Base-by-base conservation (phyloP, 2,888 invertebrate genomes). In the Escarpia spicata region DNA sequence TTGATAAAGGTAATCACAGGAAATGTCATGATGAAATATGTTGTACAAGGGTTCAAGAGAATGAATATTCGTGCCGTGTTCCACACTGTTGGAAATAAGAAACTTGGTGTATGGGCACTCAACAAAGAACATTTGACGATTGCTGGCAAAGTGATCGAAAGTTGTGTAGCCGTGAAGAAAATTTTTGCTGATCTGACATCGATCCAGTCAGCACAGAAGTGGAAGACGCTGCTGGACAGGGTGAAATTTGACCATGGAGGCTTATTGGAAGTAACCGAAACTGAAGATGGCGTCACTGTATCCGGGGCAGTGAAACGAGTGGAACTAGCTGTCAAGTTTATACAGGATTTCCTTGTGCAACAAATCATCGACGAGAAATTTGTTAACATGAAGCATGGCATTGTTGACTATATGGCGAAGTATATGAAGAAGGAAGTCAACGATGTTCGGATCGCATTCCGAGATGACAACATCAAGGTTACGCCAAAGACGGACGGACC, bases 321-420 rank as follows among this genome's bases (percentile, higher is more conserved):
- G 45, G 52, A 93, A n/a, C 58, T 89, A 4, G 43, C 58, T 12
- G 10, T 90, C 43, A 92, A 91, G n/a, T n/a, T 12, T 4, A 60
- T 93, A 31, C n/a, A 60, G 9, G 92, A 90, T 12, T 93, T 92
- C 52, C 52, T 93, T 19, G 43, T 4, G 3, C 19, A 92, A 58
- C 89, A 92, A 15, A 90, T 92, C 58, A 19, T 92, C 43, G 60
- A 52, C 8, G 92, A 93, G 45, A 43, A 93, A 60, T 90, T 90
- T 26, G n/a, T 93, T 1, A 92, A n/a, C 43, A 91, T 60, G 43
- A 92, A 92, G 37, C 91, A 45, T 52, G 93, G 93, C 9, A 90
- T 58, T 0, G 90, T 31, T 3, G 19, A 43, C 15, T 43, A 92
- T 90, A 89, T 93, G 37, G 44, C 12, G 19, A 45, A 93, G 44